phyloP scores from a whole-genome alignment of 1,140 invertebrate species.

The Cecropterus lyciades region DNA sequence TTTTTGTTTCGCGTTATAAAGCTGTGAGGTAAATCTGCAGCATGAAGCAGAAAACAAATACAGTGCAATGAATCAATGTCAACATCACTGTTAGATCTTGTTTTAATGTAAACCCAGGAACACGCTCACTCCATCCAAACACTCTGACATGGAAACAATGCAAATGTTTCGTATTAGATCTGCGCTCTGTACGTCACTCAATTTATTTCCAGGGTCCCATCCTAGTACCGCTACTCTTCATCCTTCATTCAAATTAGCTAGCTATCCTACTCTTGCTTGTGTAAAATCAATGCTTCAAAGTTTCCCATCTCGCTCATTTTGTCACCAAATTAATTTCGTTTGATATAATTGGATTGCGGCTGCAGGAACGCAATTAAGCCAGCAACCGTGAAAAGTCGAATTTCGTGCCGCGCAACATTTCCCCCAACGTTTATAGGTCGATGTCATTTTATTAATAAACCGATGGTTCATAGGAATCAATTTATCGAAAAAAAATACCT shows the following conservation, averaged over 20 bases:
- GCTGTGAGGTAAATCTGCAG: neutral
- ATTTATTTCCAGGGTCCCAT: slow-evolving; percentile 8
- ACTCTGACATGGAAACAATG: neutral
- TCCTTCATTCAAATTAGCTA: slow-evolving; percentile 8
- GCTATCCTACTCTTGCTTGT: slow-evolving; percentile 4
- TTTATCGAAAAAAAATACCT: neutral
- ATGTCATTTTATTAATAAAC: slow-evolving; percentile 18
- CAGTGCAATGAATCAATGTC: neutral
- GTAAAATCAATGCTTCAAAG: neutral
- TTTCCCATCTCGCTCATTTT: slow-evolving; percentile 30
- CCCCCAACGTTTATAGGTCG: slow-evolving; percentile 12
- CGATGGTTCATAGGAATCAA: neutral
- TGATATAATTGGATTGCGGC: slow-evolving; percentile 39
- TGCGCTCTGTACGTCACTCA: neutral
- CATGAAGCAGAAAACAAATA: neutral
- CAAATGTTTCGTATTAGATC: slow-evolving; percentile 5
- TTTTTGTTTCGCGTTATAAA: neutral
- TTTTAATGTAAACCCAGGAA: slow-evolving; percentile 5
- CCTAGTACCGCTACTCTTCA: slow-evolving; percentile 13
- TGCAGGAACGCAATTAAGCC: slow-evolving; percentile 36
- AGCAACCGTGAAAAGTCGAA: slow-evolving; percentile 29
- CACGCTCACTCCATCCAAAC: neutral
- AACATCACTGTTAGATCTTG: slow-evolving; percentile 1
- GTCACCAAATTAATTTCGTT: slow-evolving; percentile 45
- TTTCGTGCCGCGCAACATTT: slow-evolving; percentile 15